A percentile compares a stretch with the other conserved stretches of the same genome.
phyloP scores from a whole-genome alignment of 2,797 vertebrate species.

The Lemur catta region DNA sequence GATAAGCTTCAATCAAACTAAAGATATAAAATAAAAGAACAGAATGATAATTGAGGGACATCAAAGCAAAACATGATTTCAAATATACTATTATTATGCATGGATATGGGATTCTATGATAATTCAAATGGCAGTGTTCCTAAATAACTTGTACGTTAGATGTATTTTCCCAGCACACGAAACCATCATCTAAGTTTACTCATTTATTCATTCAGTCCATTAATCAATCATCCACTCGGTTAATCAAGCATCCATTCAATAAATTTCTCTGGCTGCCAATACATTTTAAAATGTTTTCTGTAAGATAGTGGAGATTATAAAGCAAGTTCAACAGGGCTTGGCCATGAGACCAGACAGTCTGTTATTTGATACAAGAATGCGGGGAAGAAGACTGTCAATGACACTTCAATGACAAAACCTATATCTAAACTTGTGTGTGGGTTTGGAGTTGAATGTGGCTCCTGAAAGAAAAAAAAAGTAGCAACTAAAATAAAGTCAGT shows the following conservation, averaged over 20 bases:
- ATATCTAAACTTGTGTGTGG: not conserved
- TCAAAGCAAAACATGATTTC: constrained; percentile 2
- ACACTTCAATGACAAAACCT: not conserved
- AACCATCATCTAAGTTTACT: not conserved
- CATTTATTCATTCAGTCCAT: not conserved
- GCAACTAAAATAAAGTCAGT: not conserved
- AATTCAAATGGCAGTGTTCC: not conserved
- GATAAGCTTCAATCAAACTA: not conserved
- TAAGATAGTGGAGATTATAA: not conserved
- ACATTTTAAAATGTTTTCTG: not conserved
- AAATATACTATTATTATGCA: not conserved
- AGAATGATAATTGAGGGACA: not conserved
- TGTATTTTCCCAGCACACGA: not conserved
- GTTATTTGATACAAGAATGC: not conserved
- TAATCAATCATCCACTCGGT: not conserved
- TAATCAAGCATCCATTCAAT: not conserved
- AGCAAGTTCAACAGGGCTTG: not conserved
- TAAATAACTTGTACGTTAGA: not conserved
- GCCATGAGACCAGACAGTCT: not conserved
- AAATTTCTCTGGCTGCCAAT: not conserved
- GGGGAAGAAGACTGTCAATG: not conserved
- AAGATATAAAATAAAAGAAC: not conserved
- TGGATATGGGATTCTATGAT: not conserved
- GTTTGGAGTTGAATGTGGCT: not conserved
- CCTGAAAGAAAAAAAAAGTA: not conserved